These are phyloP conservation scores for Spisula subtruncata DNA, from an alignment of 2,888 invertebrate genomes.

Conservation along the genomic window DNA sequence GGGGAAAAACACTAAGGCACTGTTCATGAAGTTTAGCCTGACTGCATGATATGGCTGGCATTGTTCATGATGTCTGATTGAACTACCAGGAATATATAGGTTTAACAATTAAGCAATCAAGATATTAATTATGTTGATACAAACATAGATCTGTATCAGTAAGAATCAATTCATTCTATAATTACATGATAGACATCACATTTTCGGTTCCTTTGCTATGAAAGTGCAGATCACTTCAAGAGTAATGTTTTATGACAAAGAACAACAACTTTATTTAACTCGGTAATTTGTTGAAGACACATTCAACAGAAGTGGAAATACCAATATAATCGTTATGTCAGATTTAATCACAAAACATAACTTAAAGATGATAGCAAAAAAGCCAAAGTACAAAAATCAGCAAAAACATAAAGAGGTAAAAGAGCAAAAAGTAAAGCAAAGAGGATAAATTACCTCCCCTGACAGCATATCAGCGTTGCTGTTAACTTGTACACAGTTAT, in stretches of 20 bases:
- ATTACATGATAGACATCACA: too few species aligned
- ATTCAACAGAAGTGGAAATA: background rate
- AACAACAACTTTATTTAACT: background rate
- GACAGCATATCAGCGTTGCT: background rate
- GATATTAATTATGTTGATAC: background rate
- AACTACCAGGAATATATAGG: too few species aligned
- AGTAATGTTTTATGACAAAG: background rate
- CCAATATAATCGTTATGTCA: background rate
- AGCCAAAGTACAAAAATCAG: background rate
- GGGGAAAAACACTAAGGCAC: too few species aligned
- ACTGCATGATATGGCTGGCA: too few species aligned
- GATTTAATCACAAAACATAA: background rate
- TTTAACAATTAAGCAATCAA: background rate
- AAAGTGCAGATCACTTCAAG: background rate
- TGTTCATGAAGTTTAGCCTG: too few species aligned
- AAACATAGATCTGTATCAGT: too few species aligned
- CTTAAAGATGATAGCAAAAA: background rate
- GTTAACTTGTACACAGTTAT: background rate
- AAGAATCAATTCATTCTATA: too few species aligned
- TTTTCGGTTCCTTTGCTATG: too few species aligned
- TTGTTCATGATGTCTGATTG: too few species aligned
- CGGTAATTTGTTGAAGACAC: background rate
- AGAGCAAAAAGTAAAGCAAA: slow-evolving; percentile 2
- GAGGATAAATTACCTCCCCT: background rate
- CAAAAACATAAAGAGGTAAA: background rate